These are phyloP conservation scores for Hylaea fasciaria DNA, from an alignment of 2,888 invertebrate genomes.

Conservation along the genomic window DNA sequence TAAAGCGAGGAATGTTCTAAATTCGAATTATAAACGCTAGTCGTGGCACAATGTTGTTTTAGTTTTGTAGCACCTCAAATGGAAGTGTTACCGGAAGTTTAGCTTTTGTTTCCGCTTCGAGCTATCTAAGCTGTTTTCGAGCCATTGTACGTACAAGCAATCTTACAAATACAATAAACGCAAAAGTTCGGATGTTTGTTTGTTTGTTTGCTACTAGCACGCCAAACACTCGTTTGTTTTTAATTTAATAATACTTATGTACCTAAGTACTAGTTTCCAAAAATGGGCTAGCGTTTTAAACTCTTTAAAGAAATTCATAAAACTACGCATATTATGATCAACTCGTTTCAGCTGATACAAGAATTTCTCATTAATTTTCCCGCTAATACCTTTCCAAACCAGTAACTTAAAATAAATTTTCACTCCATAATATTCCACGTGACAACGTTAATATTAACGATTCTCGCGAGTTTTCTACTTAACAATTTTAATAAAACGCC, in stretches of 20 bases:
- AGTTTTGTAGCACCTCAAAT: background rate
- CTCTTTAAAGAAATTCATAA: no score
- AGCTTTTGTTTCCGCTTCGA: conserved; percentile 5
- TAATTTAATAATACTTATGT: no score
- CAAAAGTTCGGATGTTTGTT: no score
- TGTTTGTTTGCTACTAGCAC: no score
- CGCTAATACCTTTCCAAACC: no score
- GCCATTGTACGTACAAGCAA: background rate
- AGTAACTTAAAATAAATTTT: background rate
- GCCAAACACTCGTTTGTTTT: no score
- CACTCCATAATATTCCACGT: conserved; percentile 1
- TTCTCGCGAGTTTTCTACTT: conserved; percentile 12
- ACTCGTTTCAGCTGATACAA: no score
- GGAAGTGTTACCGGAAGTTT: conserved; percentile 4
- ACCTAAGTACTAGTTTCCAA: no score
- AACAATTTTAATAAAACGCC: conserved; percentile 25
- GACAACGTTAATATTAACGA: conserved; percentile 5
- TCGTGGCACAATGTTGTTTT: conserved; percentile 1
- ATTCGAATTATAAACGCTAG: background rate
- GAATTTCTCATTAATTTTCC: no score
- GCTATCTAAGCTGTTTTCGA: background rate
- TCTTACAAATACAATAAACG: no score
- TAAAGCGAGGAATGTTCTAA: conserved; percentile 1
- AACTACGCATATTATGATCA: no score
- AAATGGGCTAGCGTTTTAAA: no score